Evolutionary conservation across 2,888 invertebrate species (phyloP), one percentile per base, ranked within the genome.

Genomic region (Endotricha flammealis): DNA sequence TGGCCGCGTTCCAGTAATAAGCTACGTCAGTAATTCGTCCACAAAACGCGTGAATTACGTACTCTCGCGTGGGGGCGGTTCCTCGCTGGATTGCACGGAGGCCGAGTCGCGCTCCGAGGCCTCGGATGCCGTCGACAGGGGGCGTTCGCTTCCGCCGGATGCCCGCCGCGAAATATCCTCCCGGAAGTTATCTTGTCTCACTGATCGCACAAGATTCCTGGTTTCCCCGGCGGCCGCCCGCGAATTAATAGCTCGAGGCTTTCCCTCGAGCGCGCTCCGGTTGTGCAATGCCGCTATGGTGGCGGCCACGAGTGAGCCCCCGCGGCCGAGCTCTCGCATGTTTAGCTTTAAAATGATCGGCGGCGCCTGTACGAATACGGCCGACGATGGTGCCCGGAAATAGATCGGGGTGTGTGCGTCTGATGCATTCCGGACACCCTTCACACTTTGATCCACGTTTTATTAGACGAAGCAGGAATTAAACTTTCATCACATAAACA

Each of bases 301-400:
- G 65, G 90, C 89, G 42, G 91, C 90, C 44, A 91, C 91, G 48
- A 90, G 81, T 63, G 89, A 86, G 69, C 88, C 87, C 70, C 78
- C 85, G 67, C 88, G 85, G 75, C 86, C 79, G 76, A 78, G 71
- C 80, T 87, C 87, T 57, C 86, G 83, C 85, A 86, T 86, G 80
- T 81, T 82, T 75, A 78, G 74, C 62, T 76, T 70, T 74, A 72
- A 77, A 87, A 83, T 82, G 81, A 85, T 67, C 76, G 57, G 52
- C 71, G 74, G 52, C 71, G 74, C 70, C 71, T 72, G 70, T 64
- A 68, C 68, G 71, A 71, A 69, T 73, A 81, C 73, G 71, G 74
- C 72, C 71, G 76, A 74, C 80, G 80, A 69, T 64, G 73, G 80
- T 68, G 76, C 74, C 77, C 83, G 78, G 79, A 85, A 83, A 85